Evolutionary conservation across 2,797 vertebrate genomes (phyloP), one percentile per base, ranked within the genome.

Genomic region (Neopelma chrysocephalum): DNA sequence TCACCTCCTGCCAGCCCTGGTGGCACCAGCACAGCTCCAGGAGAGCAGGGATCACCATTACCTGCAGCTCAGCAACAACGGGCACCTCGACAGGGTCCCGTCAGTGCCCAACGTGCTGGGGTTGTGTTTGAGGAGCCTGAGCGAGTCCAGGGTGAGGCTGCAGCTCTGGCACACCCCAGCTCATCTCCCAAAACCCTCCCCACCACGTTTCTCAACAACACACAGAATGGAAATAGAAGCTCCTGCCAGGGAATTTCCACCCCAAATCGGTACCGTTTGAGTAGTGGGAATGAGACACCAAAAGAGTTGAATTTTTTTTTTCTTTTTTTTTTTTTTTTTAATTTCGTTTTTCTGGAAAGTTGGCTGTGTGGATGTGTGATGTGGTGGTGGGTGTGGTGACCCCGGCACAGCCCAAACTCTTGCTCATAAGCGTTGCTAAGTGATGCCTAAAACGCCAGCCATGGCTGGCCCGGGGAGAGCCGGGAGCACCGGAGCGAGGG

Each of bases 161-260:
- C 48, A 58, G 80, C 80, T 65, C 82, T 14, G 23, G 62, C 60
- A 62, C 19, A 18, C 38, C 73, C 17, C 34, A 18, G 68, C 77
- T 82, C 56, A 5, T 10, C 78, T 48, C 80, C 88, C 26, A 8
- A 47, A 72, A 21, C 48, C n/a, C 42, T 56, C 84, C 58, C 36
- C 50, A 29, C 21, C 5, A 1, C 17, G 2, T 53, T 82, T 93
- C 82, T 85, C 38, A 57, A n/a, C 45, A 60, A 76, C 71, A 43
- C 1, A 14, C 47, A 50, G 62, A 43, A 66, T 47, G 83, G 88
- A 84, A 96, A 64, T 3, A 68, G 58, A 21, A 87, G 64, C 34
- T 89, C 22, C 90, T 73, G 86, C 91, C 91, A 92, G 94, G 95
- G 93, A 87, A 77, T 94, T 97, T 95, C 96, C 96, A 84, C 34